Evolutionary conservation across 2,797 vertebrate species (phyloP), one percentile per base, ranked within the genome.

Genomic region (Tachyglossus aculeatus): DNA sequence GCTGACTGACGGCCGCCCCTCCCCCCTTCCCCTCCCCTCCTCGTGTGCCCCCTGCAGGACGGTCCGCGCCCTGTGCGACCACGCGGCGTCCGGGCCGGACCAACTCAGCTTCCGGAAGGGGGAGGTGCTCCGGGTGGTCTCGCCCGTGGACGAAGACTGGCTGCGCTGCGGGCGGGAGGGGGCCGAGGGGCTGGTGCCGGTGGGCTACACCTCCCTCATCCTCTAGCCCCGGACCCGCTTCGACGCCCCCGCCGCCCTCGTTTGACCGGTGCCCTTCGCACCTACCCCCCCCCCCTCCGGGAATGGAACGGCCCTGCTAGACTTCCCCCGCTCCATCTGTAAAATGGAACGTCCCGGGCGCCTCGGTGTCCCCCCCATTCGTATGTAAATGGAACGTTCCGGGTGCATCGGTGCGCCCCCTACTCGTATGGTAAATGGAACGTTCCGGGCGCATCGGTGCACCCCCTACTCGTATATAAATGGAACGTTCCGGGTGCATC

Each of bases 201-300:
- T 99, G n/a, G 94, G 96, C 61, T 99, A 98, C 77, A 95, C 97
- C 2, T 99, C 98, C 27, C 94, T 99, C 2, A 94, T 99, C 81
- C 89, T 97, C 89, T 98, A 94, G 95, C 89, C 77, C 72, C 31
- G 33, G 59, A 71, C 2, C 19, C 18, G 7, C 24, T 19, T 18
- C 39, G 4, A 25, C 15, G 15, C 31, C 19, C 41, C 16, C 41
- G n/a, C n/a, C n/a, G n/a, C n/a, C n/a, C n/a, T n/a, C n/a, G n/a
- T n/a, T n/a, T n/a, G n/a, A n/a, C n/a, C n/a, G n/a, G n/a, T n/a
- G 38, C 7, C 54, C 13, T 60, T 31, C 14, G 2, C 18, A 21
- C 16, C 10, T 16, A 19, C 57, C 19, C 40, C 40, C 50, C 34
- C 34, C 66, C 12, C 21, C 53, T 25, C 22, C 47, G 57, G 73